These are phyloP conservation scores for Hemiprocne comata DNA, from an alignment of 2,113 vertebrate species.

Conservation along the genomic window DNA sequence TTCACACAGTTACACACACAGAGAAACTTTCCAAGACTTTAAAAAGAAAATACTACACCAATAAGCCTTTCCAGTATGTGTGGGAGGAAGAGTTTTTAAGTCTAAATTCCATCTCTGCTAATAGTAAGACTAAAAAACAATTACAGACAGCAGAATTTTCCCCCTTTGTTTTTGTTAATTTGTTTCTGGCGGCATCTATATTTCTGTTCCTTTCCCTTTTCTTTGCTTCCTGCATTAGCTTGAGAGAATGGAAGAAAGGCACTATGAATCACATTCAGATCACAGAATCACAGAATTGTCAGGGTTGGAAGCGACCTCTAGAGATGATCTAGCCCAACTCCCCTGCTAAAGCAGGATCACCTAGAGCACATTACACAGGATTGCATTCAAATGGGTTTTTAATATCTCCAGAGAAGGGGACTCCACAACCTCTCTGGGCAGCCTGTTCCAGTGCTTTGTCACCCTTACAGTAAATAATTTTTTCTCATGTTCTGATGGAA, in stretches of 20 bases:
- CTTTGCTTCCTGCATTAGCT: neutral
- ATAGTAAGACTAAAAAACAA: neutral
- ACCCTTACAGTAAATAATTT: too few species aligned
- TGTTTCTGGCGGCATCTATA: neutral
- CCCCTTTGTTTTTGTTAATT: neutral
- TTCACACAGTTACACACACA: neutral
- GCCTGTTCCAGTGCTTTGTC: too few species aligned
- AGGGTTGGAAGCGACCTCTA: too few species aligned
- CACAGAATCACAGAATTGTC: too few species aligned
- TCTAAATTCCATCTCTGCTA: neutral
- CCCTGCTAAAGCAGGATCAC: too few species aligned
- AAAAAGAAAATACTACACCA: neutral
- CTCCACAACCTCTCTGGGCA: too few species aligned
- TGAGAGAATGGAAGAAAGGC: neutral
- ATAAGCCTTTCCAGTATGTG: neutral
- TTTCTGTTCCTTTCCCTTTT: neutral
- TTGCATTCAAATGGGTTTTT: too few species aligned
- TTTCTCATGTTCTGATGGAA: too few species aligned
- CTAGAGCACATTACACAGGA: too few species aligned
- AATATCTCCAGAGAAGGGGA: too few species aligned
- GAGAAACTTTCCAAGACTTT: neutral
- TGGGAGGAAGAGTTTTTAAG: neutral
- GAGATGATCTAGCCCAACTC: too few species aligned
- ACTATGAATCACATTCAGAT: neutral
- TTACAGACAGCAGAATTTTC: neutral